These are phyloP conservation scores for Drosophila guanche DNA, from an alignment of 1,140 invertebrate species.

Conservation along the genomic window DNA sequence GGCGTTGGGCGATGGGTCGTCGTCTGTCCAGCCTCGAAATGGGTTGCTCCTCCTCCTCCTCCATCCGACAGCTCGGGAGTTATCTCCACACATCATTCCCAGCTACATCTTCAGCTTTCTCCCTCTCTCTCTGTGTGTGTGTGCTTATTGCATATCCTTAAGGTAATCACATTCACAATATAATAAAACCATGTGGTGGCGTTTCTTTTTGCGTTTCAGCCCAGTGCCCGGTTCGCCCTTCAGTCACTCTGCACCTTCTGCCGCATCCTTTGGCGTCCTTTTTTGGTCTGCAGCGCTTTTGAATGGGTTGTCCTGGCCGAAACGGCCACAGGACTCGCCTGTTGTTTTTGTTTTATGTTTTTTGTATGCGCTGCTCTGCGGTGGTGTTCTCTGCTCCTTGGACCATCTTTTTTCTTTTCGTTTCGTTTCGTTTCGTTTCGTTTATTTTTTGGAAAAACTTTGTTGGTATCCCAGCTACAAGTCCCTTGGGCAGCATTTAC, in stretches of 20 bases:
- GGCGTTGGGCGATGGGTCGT: slow-evolving; percentile 41
- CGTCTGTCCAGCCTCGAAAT: slow-evolving; percentile 52
- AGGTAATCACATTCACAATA: slow-evolving; percentile 82
- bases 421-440: slow-evolving; percentile 55
- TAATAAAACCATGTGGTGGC: slow-evolving; percentile 81
- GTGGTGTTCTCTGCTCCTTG: slow-evolving; percentile 12
- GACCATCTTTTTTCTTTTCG: slow-evolving; percentile 8
- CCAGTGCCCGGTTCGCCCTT: slow-evolving; percentile 4
- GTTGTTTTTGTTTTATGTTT: background rate
- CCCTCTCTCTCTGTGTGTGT: slow-evolving; percentile 37
- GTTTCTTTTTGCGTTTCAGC: slow-evolving; percentile 68
- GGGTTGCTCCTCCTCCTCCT: slow-evolving; percentile 36
- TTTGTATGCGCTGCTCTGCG: slow-evolving; percentile 5
- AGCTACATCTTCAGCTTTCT: slow-evolving; percentile 3
- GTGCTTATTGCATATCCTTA: slow-evolving; percentile 81
- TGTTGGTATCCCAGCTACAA: slow-evolving; percentile 81
- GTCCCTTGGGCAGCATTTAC: slow-evolving; percentile 82
- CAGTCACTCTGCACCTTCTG: slow-evolving; percentile 2
- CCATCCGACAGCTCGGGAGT: slow-evolving; percentile 19
- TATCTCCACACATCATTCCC: slow-evolving; percentile 49
- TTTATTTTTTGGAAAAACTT: slow-evolving; percentile 72
- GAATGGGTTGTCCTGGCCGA: slow-evolving; percentile 19
- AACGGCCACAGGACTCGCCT: background rate
- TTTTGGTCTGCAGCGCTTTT: slow-evolving; percentile 4
- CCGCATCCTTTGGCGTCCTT: background rate